Conservation (phyloP, 2,888 invertebrate species). For the Erebia epiphron region DNA sequence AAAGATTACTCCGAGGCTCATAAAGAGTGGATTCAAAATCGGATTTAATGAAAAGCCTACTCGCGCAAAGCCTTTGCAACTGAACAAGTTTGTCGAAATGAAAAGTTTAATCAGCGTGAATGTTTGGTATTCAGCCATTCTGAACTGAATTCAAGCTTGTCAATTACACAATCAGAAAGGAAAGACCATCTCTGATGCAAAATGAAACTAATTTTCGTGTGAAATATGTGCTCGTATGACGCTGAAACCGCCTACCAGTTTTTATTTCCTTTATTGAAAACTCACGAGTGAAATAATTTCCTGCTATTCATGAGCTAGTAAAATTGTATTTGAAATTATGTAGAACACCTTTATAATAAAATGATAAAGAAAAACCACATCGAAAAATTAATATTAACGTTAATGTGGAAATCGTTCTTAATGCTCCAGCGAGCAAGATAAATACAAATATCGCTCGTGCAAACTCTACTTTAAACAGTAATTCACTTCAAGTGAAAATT, state of each 20-base stretch:
- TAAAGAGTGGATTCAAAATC: slow-evolving; percentile 18
- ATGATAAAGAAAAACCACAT: background rate
- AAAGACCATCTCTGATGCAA: slow-evolving; percentile 26
- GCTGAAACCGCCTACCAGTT: slow-evolving; percentile 10
- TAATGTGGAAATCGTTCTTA: background rate
- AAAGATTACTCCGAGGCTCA: slow-evolving; percentile 19
- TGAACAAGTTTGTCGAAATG: slow-evolving; percentile 38
- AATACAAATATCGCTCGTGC: background rate
- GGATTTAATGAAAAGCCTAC: slow-evolving; percentile 27
- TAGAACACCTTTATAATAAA: background rate
- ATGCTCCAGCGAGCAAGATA: background rate
- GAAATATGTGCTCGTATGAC: slow-evolving; percentile 14
- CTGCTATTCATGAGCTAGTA: background rate
- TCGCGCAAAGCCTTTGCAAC: slow-evolving; percentile 34
- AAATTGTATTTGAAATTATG: background rate
- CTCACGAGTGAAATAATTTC: background rate
- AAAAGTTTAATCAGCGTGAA: slow-evolving; percentile 40
- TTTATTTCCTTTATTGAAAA: background rate
- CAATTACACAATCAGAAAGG: slow-evolving; percentile 38
- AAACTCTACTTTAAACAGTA: background rate
- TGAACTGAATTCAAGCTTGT: slow-evolving; percentile 36
- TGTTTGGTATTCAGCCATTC: slow-evolving; percentile 38
- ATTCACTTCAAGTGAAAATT: background rate
- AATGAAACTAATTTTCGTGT: slow-evolving; percentile 32
- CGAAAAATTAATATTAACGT: background rate